Conservation (phyloP, 2,113 vertebrate species). For the Oncorhynchus clarkii region DNA sequence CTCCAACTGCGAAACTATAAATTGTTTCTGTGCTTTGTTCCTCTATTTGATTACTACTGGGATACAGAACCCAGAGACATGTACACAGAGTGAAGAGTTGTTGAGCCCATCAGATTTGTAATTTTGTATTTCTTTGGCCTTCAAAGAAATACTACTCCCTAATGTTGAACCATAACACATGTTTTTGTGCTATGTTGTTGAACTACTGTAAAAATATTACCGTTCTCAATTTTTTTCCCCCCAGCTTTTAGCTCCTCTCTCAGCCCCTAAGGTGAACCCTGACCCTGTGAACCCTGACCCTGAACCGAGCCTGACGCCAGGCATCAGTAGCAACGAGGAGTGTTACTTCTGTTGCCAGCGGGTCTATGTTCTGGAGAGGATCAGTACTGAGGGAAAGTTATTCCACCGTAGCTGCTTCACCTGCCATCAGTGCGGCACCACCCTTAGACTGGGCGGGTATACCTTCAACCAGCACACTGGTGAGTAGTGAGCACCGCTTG, state of each 20-base stretch:
- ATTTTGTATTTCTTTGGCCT: neutral
- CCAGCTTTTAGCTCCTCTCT: conserved; percentile 23
- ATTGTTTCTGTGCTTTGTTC: neutral
- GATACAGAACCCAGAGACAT: too few relatives aligned
- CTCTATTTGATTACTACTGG: too few relatives aligned
- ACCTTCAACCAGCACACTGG: conserved; percentile 76
- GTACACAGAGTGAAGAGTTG: too few relatives aligned
- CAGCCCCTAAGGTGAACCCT: conserved; percentile 26
- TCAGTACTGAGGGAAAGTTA: conserved; percentile 85
- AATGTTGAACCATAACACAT: neutral
- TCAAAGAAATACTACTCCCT: neutral
- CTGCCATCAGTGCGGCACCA: conserved; percentile 79
- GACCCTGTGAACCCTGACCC: neutral
- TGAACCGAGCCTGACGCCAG: neutral
- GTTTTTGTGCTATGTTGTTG: neutral
- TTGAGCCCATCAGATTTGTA: too few relatives aligned
- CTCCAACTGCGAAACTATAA: neutral
- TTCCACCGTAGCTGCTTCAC: conserved; percentile 92
- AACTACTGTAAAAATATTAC: neutral
- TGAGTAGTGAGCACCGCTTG: conserved; percentile 53
- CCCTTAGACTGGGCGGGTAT: conserved; percentile 82
- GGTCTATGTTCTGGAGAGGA: conserved; percentile 87
- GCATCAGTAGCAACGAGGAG: conserved; percentile 65
- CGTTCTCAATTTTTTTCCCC: neutral
- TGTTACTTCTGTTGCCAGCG: conserved; percentile 85